Base-by-base conservation (phyloP, 2,113 vertebrate genomes). In the Dasyprocta punctata region DNA sequence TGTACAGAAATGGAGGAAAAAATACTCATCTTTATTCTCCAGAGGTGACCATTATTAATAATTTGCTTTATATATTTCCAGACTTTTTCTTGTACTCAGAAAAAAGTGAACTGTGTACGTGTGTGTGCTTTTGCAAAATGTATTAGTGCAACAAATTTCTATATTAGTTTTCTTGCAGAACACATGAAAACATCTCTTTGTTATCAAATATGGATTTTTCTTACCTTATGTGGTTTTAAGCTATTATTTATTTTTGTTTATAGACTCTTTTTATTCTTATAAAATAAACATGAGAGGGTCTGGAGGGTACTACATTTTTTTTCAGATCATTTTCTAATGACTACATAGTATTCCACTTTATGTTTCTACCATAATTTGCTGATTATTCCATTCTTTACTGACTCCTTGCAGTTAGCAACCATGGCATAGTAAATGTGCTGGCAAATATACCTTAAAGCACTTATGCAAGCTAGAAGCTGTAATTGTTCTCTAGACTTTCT, bases 141-240 rank as follows among this genome's bases (percentile, higher is more conserved):
- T 41, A 16, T 7, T 67, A 9, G 17, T 94, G 54, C 63, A 61
- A 7, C 71, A 58, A 38, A 63, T 94, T 60, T 97, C 22, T 54
- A 2, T 54, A 47, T 93, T 87, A 82, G 26, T 83, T 90, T 92
- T 86, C 33, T 93, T 67, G 69, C 20, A 86, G 67, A 91, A 52
- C 41, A 81, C 7, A 86, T 56, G 28, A 78, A 89, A 78, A 94
- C 24, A 60, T 77, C 47, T 85, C 41, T 89, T 90, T 87, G 54
- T 95, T 47, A 75, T 24, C 41, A 41, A 49, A 52, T 52, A 4
- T 52, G 47, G 47, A 6, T 75, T 75, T 73, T 69, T 75, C 24
- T 41, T 41, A 75, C 73, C 3, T 10, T 36, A 36, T 80, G 13
- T 80, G 16, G 77, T 60, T 94, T 77, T 49, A 38, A 81, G 38